A percentile compares a stretch with the other conserved stretches of the same genome.
Evolutionary conservation across 2,888 invertebrate species (phyloP).

Genomic region (Standfussiana lucernea): DNA sequence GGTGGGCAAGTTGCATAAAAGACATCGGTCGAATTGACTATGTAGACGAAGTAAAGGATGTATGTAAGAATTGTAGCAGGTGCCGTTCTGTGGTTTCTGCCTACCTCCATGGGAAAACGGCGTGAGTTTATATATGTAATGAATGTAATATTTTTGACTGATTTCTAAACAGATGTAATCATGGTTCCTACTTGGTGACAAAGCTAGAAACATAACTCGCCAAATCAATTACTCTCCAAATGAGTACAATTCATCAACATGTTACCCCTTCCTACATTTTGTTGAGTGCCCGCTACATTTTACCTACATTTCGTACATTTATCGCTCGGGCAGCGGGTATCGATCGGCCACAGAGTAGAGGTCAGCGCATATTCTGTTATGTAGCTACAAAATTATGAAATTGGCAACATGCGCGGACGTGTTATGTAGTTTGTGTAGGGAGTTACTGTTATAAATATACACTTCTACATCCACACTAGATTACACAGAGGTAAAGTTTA

Average conservation of each 20-base stretch:
- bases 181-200: not conserved
- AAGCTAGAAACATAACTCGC: not conserved
- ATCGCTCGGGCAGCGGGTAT: constrained; percentile 32
- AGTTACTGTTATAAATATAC: not conserved
- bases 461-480: not conserved
- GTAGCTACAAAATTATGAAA: not conserved
- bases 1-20: not conserved
- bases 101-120: too few relatives aligned
- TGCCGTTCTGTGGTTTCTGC: not conserved
- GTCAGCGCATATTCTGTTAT: constrained; percentile 23
- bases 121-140: too few relatives aligned
- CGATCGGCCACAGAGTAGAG: constrained; percentile 39
- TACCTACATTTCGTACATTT: not conserved
- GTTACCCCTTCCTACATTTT: not conserved
- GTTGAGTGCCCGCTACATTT: not conserved
- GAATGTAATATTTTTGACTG: too few relatives aligned
- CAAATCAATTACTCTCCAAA: not conserved
- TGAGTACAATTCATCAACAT: not conserved
- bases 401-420: not conserved
- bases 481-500: not conserved
- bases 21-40: not conserved
- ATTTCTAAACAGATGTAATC: not conserved
- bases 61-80: not conserved
- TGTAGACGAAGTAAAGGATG: not conserved
- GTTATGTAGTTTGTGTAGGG: not conserved